These are phyloP conservation scores for Osmerus mordax DNA, from an alignment of 2,113 vertebrate genomes.

Conservation along the genomic window DNA sequence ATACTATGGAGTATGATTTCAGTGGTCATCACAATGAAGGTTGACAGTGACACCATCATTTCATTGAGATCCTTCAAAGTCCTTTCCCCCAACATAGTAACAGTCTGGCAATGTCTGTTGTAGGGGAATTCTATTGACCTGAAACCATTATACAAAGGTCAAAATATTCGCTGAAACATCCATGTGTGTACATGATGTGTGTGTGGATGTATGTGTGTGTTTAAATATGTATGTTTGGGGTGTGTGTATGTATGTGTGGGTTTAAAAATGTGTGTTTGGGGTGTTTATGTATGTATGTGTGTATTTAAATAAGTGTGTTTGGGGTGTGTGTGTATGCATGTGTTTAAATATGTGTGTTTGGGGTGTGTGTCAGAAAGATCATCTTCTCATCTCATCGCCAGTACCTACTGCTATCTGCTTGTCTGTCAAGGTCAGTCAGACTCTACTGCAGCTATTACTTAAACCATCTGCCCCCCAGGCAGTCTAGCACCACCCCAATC, in stretches of 20 bases:
- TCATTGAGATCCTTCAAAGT: no score
- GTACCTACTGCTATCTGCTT: neutral
- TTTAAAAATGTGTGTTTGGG: constrained; percentile 9
- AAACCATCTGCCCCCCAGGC: no score
- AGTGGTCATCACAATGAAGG: neutral
- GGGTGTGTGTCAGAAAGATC: neutral
- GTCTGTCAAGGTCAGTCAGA: neutral
- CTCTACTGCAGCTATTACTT: no score
- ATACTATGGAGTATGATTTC: neutral
- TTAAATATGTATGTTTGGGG: constrained; percentile 18
- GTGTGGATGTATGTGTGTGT: constrained; percentile 26
- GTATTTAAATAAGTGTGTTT: constrained; percentile 8
- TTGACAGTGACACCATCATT: no score
- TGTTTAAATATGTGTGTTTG: constrained; percentile 8
- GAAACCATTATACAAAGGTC: no score
- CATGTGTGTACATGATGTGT: constrained; percentile 9
- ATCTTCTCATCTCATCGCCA: neutral
- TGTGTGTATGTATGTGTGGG: constrained; percentile 9
- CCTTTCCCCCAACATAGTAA: no score
- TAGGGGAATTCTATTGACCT: no score
- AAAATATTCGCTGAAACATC: constrained; percentile 19
- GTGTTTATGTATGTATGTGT: neutral
- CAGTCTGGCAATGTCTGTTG: no score
- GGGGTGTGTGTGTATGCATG: constrained; percentile 6
- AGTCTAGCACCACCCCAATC: no score